Conservation (phyloP, 2,888 invertebrate genomes). For the Drosophila incognita region DNA sequence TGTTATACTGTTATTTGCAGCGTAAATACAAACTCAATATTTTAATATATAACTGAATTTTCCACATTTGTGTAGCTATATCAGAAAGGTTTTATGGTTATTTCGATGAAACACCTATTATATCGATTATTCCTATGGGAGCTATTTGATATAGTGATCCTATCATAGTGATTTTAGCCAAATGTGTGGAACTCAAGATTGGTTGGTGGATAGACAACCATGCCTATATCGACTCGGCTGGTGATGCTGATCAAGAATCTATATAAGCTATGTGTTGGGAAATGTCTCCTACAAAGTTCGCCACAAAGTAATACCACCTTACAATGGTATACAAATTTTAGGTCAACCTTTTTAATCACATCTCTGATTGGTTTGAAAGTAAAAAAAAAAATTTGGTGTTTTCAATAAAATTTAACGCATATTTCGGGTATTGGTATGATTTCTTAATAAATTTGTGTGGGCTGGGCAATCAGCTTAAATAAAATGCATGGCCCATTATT, state of each 20-base stretch:
- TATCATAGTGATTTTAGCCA: neutral
- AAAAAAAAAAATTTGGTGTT: neutral
- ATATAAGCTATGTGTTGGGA: neutral
- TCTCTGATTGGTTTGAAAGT: neutral
- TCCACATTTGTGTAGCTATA: neutral
- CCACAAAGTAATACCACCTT: neutral
- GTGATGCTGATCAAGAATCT: neutral
- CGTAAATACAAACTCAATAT: neutral
- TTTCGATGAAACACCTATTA: neutral
- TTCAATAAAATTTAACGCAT: neutral
- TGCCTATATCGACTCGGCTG: neutral
- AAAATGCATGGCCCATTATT: neutral
- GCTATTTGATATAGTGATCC: neutral
- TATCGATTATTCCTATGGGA: neutral
- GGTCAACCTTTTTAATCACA: neutral
- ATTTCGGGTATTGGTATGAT: neutral
- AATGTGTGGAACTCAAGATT: neutral
- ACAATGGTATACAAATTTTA: neutral
- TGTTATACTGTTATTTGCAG: neutral
- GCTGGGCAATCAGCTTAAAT: too few relatives aligned
- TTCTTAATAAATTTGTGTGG: neutral
- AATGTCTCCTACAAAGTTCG: neutral
- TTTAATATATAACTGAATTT: neutral
- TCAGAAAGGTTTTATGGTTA: neutral
- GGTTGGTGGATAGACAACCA: neutral